Conservation (phyloP, 1,140 invertebrate species). For the Drosophila ficusphila region DNA sequence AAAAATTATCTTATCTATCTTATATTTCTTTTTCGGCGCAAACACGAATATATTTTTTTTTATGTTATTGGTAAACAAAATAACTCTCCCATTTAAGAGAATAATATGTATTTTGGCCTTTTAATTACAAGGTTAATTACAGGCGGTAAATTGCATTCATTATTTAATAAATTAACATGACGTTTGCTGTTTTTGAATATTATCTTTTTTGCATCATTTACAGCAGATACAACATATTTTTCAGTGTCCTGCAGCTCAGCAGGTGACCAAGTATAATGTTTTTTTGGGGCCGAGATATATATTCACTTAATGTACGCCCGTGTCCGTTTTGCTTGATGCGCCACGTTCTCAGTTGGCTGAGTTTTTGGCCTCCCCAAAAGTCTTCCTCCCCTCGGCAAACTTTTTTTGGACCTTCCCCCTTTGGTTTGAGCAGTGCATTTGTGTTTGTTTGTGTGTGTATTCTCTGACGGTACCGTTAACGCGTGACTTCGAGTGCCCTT, state of each 20-base stretch:
- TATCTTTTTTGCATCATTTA: too few species aligned
- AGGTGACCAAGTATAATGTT: constrained; percentile 53
- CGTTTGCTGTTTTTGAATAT: too few species aligned
- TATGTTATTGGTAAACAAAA: too few species aligned
- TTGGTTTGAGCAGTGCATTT: constrained; percentile 19
- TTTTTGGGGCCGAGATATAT: constrained; percentile 52
- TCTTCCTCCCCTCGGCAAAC: neutral
- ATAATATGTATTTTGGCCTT: too few species aligned
- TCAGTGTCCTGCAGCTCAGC: constrained; percentile 38
- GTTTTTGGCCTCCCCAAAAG: neutral
- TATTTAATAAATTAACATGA: too few species aligned
- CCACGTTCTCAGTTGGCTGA: constrained; percentile 65
- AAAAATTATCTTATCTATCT: neutral
- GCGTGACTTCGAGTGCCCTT: constrained; percentile 82
- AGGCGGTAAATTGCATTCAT: too few species aligned
- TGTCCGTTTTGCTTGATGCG: constrained; percentile 80
- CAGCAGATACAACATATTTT: neutral
- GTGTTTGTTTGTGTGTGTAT: constrained; percentile 12
- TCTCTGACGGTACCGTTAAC: constrained; percentile 66
- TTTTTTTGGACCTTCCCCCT: constrained; percentile 6
- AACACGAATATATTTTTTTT: too few species aligned
- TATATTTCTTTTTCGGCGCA: too few species aligned
- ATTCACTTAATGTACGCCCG: constrained; percentile 76
- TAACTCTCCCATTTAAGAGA: too few species aligned
- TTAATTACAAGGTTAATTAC: too few species aligned